Evolutionary conservation across 92 coral and sea anemone genomes (phyloP).

Genomic region (Paramuricea clavata): DNA sequence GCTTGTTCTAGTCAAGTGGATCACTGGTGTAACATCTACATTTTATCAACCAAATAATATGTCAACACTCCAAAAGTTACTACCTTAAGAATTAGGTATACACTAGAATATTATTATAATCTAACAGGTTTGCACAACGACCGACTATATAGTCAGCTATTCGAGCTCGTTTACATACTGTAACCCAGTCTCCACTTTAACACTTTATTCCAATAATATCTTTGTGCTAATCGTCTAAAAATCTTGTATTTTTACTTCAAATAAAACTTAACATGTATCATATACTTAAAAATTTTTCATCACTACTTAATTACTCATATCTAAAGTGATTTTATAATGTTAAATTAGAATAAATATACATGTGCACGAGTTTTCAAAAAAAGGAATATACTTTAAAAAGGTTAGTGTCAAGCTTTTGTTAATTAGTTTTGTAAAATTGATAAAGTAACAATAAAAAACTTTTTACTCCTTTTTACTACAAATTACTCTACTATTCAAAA

Average conservation of each 20-base stretch:
- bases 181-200: not conserved
- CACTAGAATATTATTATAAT: not conserved
- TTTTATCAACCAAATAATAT: not conserved
- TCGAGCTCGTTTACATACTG: not conserved
- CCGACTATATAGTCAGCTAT: not conserved
- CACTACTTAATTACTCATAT: not conserved
- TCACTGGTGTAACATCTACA: not conserved
- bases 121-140: not conserved
- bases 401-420: too few species aligned
- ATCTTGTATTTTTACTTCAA: not conserved
- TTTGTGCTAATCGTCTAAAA: not conserved
- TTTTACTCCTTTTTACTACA: too few species aligned
- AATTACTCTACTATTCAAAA: too few species aligned
- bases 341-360: slow-evolving; percentile 39
- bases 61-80: not conserved
- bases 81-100: not conserved
- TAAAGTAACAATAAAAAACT: too few species aligned
- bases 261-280: slow-evolving; percentile 13
- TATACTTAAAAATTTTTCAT: slow-evolving; percentile 18
- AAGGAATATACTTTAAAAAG: too few species aligned
- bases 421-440: too few species aligned
- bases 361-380: slow-evolving; percentile 1
- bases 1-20: not conserved
- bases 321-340: slow-evolving; percentile 17
- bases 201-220: not conserved